phyloP scores from a whole-genome alignment of 2,113 vertebrate genomes.

The Mus spicilegus region DNA sequence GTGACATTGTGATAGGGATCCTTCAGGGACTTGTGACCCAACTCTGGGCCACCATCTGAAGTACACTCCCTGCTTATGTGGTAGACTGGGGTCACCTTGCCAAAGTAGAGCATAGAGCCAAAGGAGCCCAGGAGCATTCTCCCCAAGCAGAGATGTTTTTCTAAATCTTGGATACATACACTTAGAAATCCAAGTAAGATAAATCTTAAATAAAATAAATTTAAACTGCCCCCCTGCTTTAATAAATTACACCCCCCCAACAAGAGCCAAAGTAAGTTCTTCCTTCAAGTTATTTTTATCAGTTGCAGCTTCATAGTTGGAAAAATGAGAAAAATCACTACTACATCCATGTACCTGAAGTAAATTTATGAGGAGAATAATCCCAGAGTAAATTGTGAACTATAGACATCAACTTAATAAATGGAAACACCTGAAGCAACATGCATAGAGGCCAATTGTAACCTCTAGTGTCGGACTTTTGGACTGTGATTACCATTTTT shows the following conservation, averaged over 20 bases:
- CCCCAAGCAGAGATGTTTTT: background rate
- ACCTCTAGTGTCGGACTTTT: background rate
- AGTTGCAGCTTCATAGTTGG: background rate
- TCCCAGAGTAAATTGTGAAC: background rate
- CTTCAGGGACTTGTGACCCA: background rate
- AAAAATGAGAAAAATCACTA: background rate
- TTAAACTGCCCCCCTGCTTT: background rate
- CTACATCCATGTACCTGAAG: background rate
- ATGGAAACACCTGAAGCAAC: background rate
- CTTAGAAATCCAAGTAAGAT: background rate
- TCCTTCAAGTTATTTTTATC: background rate
- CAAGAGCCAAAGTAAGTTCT: background rate
- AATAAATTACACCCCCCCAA: background rate
- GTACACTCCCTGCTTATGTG: background rate
- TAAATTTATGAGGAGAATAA: slow-evolving; percentile 18
- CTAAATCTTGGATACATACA: background rate
- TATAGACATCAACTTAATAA: background rate
- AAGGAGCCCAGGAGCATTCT: background rate
- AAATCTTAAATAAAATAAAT: background rate
- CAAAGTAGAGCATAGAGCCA: background rate
- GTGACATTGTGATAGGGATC: background rate
- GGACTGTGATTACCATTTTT: background rate
- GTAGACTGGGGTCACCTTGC: background rate
- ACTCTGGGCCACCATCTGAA: background rate
- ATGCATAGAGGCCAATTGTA: background rate